phyloP scores from a whole-genome alignment of 2,888 invertebrate genomes.

The Muscina levida region DNA sequence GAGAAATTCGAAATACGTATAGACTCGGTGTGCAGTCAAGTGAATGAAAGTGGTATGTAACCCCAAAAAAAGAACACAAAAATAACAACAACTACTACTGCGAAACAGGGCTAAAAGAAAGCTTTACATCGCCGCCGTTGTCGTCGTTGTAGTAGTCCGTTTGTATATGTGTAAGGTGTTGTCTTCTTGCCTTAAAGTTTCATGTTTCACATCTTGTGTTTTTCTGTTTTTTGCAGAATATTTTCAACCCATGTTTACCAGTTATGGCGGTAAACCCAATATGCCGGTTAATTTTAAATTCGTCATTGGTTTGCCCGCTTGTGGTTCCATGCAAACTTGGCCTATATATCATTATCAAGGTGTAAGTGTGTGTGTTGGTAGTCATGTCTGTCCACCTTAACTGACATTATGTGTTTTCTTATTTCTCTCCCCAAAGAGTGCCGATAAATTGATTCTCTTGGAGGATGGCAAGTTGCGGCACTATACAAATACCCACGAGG shows the following conservation, averaged over 20 bases:
- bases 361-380: slow-evolving; percentile 69
- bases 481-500: slow-evolving; percentile 83
- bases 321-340: slow-evolving; percentile 86
- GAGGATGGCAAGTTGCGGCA: slow-evolving; percentile 88
- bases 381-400: background rate
- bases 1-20: slow-evolving; percentile 86
- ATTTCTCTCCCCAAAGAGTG: slow-evolving; percentile 75
- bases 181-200: background rate
- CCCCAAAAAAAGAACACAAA: slow-evolving; percentile 60
- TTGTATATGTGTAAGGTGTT: too few relatives aligned
- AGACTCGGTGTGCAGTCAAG: slow-evolving; percentile 84
- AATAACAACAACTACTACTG: slow-evolving; percentile 11
- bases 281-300: slow-evolving; percentile 82
- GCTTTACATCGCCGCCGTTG: slow-evolving; percentile 37
- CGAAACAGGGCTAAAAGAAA: slow-evolving; percentile 40
- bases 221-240: slow-evolving; percentile 71
- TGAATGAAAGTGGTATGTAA: slow-evolving; percentile 83
- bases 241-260: slow-evolving; percentile 84
- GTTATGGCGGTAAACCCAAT: slow-evolving; percentile 83
- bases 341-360: slow-evolving; percentile 83
- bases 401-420: background rate
- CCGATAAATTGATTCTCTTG: slow-evolving; percentile 83
- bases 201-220: background rate
- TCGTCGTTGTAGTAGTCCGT: background rate
- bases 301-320: slow-evolving; percentile 85